These are phyloP conservation scores for Phaonia tiefii DNA, from an alignment of 2,888 invertebrate genomes.

Conservation along the genomic window DNA sequence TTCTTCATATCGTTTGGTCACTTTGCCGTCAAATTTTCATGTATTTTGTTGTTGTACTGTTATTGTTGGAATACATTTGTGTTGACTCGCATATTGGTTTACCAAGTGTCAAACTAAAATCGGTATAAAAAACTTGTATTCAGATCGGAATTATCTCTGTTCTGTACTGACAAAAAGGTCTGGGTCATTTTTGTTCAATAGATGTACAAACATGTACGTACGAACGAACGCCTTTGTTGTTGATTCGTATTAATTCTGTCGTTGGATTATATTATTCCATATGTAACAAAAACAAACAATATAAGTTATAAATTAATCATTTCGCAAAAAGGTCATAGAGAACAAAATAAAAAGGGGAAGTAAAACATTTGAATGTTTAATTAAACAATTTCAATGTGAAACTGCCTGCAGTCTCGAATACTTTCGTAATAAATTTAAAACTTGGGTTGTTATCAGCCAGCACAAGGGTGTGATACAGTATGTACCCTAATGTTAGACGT, in stretches of 20 bases:
- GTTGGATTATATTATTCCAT: background rate
- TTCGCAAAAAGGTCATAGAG: no score
- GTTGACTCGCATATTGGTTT: no score
- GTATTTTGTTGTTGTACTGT: no score
- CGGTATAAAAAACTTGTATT: constrained; percentile 29
- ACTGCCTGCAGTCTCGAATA: background rate
- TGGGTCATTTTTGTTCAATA: constrained; percentile 50
- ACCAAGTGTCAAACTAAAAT: no score
- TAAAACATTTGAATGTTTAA: background rate
- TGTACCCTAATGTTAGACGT: no score
- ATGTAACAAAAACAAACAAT: background rate
- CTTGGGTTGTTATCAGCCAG: background rate
- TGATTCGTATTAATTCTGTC: background rate
- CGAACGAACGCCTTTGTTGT: background rate
- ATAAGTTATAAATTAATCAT: no score
- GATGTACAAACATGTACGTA: constrained; percentile 6
- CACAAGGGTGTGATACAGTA: background rate
- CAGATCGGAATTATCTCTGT: constrained; percentile 56
- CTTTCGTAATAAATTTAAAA: background rate
- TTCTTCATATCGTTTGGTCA: no score
- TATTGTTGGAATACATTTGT: no score
- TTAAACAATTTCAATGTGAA: constrained; percentile 11
- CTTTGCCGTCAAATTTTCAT: no score
- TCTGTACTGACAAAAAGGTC: constrained; percentile 55
- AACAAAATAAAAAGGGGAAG: constrained; percentile 15